Conservation (phyloP, 1,140 invertebrate species). For the Drosophila orosa region DNA sequence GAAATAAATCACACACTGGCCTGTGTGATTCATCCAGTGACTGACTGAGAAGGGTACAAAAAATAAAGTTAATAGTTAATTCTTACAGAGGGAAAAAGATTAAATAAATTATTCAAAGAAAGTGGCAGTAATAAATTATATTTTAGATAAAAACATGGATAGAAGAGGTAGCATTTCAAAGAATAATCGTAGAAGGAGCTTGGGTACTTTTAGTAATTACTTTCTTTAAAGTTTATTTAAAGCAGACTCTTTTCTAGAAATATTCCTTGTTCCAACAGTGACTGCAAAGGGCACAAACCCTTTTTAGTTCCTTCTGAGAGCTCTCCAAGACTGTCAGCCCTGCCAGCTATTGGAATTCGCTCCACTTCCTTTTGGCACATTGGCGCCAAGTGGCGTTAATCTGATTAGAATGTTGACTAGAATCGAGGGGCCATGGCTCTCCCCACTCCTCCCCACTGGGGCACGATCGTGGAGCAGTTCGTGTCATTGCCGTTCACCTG, state of each 20-base stretch:
- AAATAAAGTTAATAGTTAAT: conserved; percentile 6
- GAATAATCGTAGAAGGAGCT: not conserved
- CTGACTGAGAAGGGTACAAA: not conserved
- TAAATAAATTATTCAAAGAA: conserved; percentile 11
- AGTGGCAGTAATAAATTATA: not conserved
- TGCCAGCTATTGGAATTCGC: conserved; percentile 21
- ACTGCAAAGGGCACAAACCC: not conserved
- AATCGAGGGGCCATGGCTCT: conserved; percentile 18
- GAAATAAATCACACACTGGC: conserved; percentile 23
- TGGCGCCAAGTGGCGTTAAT: conserved; percentile 78
- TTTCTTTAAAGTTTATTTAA: not conserved
- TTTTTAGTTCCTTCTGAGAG: not conserved
- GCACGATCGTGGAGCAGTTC: conserved; percentile 64
- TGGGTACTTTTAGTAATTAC: too few species aligned
- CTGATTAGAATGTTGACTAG: conserved; percentile 69
- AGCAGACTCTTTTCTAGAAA: not conserved
- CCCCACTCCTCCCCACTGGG: conserved; percentile 10
- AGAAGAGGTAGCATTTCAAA: not conserved
- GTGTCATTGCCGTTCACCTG: conserved; percentile 80
- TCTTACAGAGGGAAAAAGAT: conserved; percentile 1
- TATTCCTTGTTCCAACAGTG: not conserved
- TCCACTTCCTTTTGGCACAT: conserved; percentile 55
- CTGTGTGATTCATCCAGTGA: conserved; percentile 28
- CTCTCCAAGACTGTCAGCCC: conserved; percentile 4
- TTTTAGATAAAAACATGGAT: not conserved